Evolutionary conservation across 1,140 invertebrate species (phyloP).

Genomic region (Trichonephila clavata): DNA sequence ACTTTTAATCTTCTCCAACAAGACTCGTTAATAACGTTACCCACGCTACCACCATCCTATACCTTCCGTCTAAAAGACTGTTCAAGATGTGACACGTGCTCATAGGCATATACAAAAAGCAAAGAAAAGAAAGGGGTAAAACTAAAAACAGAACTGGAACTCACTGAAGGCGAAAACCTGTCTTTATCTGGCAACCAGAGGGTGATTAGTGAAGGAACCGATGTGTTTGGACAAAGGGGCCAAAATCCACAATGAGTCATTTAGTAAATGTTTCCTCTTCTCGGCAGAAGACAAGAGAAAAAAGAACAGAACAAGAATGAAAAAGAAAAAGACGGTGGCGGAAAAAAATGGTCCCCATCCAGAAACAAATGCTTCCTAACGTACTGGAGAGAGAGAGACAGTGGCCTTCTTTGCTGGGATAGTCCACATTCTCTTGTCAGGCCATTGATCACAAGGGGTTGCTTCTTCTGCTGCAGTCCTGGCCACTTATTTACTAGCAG

Average conservation of each 20-base stretch:
- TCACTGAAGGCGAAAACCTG: slow-evolving; percentile 19
- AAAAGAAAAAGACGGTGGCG: background rate
- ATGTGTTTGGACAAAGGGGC: slow-evolving; percentile 62
- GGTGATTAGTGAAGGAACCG: slow-evolving; percentile 24
- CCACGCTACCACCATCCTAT: background rate
- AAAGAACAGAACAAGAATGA: background rate
- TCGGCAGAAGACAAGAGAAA: background rate
- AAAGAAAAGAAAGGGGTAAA: background rate
- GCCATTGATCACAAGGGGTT: slow-evolving; percentile 30
- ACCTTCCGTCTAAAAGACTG: background rate
- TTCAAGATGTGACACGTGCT: slow-evolving; percentile 26
- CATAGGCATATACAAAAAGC: background rate
- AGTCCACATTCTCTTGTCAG: slow-evolving; percentile 49
- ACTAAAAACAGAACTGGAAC: background rate
- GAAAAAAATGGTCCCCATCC: slow-evolving; percentile 19
- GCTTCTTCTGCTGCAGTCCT: slow-evolving; percentile 5
- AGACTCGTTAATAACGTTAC: slow-evolving; percentile 1
- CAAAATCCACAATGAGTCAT: slow-evolving; percentile 68
- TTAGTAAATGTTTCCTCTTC: slow-evolving; percentile 57
- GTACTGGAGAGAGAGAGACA: background rate
- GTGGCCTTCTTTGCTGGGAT: background rate
- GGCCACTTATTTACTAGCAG: slow-evolving; percentile 53
- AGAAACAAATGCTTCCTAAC: slow-evolving; percentile 49
- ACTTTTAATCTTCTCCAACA: background rate
- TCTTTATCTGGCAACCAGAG: slow-evolving; percentile 11